A percentile compares a stretch with the other conserved stretches of the same genome.
phyloP scores from a whole-genome alignment of 2,797 vertebrate species.

The Rhabdophis nuchalis region DNA sequence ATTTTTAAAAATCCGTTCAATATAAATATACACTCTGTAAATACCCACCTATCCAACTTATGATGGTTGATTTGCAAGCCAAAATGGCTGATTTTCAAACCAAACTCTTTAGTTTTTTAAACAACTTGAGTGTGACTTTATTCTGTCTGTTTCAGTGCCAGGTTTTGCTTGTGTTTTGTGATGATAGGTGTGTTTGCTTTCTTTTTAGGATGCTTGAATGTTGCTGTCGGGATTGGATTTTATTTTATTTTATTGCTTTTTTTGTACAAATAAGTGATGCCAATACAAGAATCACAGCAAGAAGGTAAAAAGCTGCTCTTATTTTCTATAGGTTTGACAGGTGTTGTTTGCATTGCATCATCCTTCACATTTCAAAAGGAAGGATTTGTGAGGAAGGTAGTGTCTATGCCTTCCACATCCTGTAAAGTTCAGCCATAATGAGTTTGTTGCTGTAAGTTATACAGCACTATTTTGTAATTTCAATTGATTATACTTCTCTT shows the following conservation, averaged over 20 bases:
- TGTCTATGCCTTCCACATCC: not conserved
- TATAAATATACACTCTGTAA: not conserved
- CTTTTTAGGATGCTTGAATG: not conserved
- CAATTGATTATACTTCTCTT: not conserved
- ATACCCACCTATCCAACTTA: not conserved
- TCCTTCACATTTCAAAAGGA: not conserved
- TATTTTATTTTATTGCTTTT: not conserved
- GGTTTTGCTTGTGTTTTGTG: not conserved
- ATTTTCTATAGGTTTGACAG: not conserved
- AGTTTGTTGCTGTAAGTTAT: not conserved
- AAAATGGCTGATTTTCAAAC: not conserved
- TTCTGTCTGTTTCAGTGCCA: not conserved
- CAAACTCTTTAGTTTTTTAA: not conserved
- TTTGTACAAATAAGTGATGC: not conserved
- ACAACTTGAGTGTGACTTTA: not conserved
- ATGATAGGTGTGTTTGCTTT: not conserved
- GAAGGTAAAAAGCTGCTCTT: not conserved
- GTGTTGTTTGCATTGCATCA: not conserved
- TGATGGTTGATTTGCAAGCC: not conserved
- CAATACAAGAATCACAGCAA: not conserved
- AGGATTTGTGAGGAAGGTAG: not conserved
- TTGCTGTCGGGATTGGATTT: not conserved
- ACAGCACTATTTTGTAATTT: not conserved
- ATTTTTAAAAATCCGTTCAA: not conserved
- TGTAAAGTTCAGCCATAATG: not conserved